Base-by-base conservation (phyloP, 2,113 vertebrate species). In the Emydocephalus ijimae region DNA sequence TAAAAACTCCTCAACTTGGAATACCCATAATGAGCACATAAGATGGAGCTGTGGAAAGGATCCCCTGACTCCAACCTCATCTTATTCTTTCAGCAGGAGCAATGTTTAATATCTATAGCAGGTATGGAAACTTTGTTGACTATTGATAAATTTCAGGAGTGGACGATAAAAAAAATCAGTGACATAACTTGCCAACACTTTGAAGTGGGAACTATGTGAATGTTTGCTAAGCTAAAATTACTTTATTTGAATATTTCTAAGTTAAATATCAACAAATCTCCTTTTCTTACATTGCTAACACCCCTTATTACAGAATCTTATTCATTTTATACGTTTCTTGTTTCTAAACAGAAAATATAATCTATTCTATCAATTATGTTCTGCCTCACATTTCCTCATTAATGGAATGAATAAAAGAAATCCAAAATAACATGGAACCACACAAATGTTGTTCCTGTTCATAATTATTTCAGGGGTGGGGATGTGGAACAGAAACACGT, bases 271-370 rank as follows among this genome's bases (percentile, higher is more conserved):
- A 81, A 74, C 14, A 64, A 43, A 55, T 18, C 23, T 64, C 12
- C 55, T 92, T 92, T 88, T 43, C 86, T 55, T 57, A 48, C 11
- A 89, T 56, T 23, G 26, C 10, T 23, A 81, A 57, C 20, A 1
- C 2, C 23, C 29, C 45, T 2, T 89, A 26, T 57, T 88, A 52
- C 14, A 55, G 48, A 15, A 39, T 74, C 5, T 26, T 81, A 21
- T 50, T 48, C 6, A 21, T 88, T 54, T 43, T 93, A 9, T 95
- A 87, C 39, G 89, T 87, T 89, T 88, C 50, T 89, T 94, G 92
- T 95, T 93, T 95, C 95, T 95, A 94, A 96, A 95, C 87, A 94
- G 88, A 94, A 93, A 93, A 96, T 97, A 94, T 94, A 96, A 96
- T 92, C 95, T 34, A 87, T 91, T 10, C 59, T 86, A 95, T 93